Percentiles rank a stretch among this genome's conserved stretches.
phyloP scores from a whole-genome alignment of 2,113 vertebrate species.

The Lates calcarifer region DNA sequence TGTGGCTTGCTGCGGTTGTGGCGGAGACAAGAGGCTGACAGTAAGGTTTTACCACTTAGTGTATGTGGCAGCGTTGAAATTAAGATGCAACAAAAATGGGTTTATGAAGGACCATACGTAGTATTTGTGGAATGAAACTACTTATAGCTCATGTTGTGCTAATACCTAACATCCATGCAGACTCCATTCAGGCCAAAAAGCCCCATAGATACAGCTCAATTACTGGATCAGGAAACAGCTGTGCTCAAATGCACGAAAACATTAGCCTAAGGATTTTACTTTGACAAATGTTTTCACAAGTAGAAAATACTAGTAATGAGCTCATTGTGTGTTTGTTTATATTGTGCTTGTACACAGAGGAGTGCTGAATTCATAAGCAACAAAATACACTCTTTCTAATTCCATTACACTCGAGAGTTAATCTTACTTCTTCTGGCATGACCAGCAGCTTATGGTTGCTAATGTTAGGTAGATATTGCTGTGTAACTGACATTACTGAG shows the following conservation, averaged over 20 bases:
- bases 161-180: not conserved
- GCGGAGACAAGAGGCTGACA: conserved; percentile 65
- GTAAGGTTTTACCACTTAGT: conserved; percentile 52
- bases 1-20: conserved; percentile 64
- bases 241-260: not conserved
- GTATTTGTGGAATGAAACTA: conserved; percentile 21
- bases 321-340: not conserved
- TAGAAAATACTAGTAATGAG: not conserved
- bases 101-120: conserved; percentile 9
- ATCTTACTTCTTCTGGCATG: no score
- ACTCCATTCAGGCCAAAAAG: not conserved
- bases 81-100: conserved; percentile 33
- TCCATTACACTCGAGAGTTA: no score
- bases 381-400: no score
- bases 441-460: no score
- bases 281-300: not conserved
- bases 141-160: not conserved
- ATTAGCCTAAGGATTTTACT: not conserved
- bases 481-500: no score
- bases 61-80: conserved; percentile 21
- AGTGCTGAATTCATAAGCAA: no score
- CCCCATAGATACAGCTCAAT: not conserved
- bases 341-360: not conserved
- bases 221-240: not conserved
- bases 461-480: no score